Percentiles rank a stretch among this genome's conserved stretches.
These are phyloP conservation scores for Drosophila hamatofila DNA, from an alignment of 2,888 invertebrate species.

Conservation along the genomic window DNA sequence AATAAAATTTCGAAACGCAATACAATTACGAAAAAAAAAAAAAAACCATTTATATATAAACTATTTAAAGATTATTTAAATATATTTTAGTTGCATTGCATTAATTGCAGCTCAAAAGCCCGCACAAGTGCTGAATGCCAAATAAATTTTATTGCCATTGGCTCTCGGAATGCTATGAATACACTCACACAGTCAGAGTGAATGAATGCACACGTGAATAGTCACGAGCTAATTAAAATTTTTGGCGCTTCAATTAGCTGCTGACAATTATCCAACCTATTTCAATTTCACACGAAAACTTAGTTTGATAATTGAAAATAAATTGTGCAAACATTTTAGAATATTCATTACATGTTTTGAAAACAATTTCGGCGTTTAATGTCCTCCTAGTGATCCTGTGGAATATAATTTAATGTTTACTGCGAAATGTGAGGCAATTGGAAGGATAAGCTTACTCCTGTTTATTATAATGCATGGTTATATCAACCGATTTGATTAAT, in stretches of 20 bases:
- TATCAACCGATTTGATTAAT: not conserved
- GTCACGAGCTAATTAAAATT: constrained; percentile 58
- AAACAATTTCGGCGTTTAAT: not conserved
- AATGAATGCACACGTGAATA: constrained; percentile 25
- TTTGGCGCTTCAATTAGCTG: constrained; percentile 48
- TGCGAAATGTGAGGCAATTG: not conserved
- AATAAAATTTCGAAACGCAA: constrained; percentile 9
- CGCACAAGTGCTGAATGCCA: constrained; percentile 59
- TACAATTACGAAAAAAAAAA: not conserved
- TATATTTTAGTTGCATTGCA: constrained; percentile 36
- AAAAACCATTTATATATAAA: constrained; percentile 13
- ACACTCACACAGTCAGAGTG: constrained; percentile 32
- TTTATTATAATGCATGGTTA: not conserved
- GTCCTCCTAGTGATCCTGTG: not conserved
- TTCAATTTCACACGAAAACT: constrained; percentile 27
- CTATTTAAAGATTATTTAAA: constrained; percentile 26
- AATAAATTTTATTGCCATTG: constrained; percentile 53
- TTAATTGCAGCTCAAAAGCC: constrained; percentile 59
- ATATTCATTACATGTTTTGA: not conserved
- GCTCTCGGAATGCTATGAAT: constrained; percentile 38
- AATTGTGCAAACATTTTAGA: constrained; percentile 1
- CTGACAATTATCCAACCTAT: constrained; percentile 36
- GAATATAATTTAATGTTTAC: not conserved
- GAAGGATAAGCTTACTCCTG: too few species aligned
- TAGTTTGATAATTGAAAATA: constrained; percentile 1